Evolutionary conservation across 2,113 vertebrate species (phyloP), one percentile per base, ranked within the genome.

Genomic region (Eidolon helvum): DNA sequence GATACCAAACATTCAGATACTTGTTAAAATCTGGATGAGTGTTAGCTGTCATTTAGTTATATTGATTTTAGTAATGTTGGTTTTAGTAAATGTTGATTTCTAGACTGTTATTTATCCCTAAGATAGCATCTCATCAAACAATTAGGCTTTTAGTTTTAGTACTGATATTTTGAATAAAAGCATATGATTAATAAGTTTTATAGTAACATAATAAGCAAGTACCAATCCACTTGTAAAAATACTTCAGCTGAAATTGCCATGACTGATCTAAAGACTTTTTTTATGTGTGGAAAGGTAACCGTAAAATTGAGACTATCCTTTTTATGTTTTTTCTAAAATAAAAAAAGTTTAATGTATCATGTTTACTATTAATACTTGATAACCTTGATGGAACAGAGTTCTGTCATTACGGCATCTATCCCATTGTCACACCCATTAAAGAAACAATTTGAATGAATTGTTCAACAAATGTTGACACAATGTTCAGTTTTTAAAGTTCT

Each of bases 1-100:
- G 21, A 55, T 61, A 90, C 94, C 97, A 98, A 97, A 91, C 89
- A 96, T 95, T 91, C 89, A 92, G 65, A 94, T 63, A 95, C 78
- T 88, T 71, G 63, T 80, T 96, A 78, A 95, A 96, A 89, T 96
- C 83, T 87, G 89, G 78, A 78, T 93, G 72, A 83, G 33, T 24
- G 5, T 85, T 95, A 63, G 40, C 68, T 98, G 57, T 91, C 88
- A 77, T 77, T 92, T 94, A 75, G 22, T 74, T 92, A 90, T 22
- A 61, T 87, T 63, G n/a, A 21, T 71, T 80, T 28, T 91, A 75
- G 53, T 75, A 87, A 96, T 50, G 78, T 89, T 63, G n/a, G 16
- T 71, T 80, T 28, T 88, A 75, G 53, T 75, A 87, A 96, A 71
- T 84, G 48, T 66, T 84, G 63, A 83, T 38, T 87, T 92, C 55